Conservation (phyloP, 1,140 invertebrate species). For the Bombus huntii region DNA sequence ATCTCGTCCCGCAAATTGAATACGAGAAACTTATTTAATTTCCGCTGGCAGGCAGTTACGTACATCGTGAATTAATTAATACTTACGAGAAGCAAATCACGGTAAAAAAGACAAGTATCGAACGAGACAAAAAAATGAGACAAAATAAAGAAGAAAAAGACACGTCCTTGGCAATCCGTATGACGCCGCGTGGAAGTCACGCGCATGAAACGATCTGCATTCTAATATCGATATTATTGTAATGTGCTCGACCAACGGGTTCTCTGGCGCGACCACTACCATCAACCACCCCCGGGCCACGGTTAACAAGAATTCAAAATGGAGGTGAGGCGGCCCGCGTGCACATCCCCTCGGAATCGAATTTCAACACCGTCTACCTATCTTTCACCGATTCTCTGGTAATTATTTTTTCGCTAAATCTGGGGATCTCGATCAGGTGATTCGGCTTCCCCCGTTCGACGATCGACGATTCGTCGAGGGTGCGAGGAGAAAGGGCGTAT, state of each 20-base stretch:
- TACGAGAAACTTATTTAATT: too few species aligned
- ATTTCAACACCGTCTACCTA: constrained; percentile 29
- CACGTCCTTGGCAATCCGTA: constrained; percentile 6
- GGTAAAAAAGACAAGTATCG: not conserved
- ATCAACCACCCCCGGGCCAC: not conserved
- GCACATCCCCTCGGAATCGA: constrained; percentile 13
- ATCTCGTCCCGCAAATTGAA: not conserved
- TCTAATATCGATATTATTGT: constrained; percentile 17
- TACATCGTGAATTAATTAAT: not conserved
- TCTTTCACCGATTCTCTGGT: constrained; percentile 4
- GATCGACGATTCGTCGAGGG: constrained; percentile 45
- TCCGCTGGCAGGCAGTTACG: not conserved
- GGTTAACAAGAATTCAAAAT: constrained; percentile 44
- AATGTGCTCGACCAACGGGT: not conserved
- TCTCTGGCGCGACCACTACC: not conserved
- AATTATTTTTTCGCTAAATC: constrained; percentile 57
- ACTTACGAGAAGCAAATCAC: not conserved
- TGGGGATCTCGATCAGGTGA: constrained; percentile 58
- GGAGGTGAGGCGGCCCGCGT: constrained; percentile 15
- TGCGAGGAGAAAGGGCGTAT: constrained; percentile 54
- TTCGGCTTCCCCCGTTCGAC: constrained; percentile 36
- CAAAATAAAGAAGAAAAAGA: not conserved
- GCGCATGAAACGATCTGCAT: not conserved
- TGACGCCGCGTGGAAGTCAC: not conserved
- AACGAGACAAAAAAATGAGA: too few species aligned